These are phyloP conservation scores for Allacma fusca DNA, from an alignment of 2,888 invertebrate genomes.

Conservation along the genomic window DNA sequence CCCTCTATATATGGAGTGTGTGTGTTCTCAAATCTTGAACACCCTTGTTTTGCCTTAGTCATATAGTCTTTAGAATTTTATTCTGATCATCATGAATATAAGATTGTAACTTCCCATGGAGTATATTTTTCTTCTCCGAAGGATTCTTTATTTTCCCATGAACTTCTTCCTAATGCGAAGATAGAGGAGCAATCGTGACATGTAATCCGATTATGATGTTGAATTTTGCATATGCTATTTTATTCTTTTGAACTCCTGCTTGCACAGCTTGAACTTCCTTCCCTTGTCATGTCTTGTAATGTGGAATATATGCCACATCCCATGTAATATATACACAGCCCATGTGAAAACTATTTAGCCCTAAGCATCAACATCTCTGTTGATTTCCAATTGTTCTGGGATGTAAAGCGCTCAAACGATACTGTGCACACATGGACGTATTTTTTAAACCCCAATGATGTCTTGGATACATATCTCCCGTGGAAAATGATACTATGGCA, in stretches of 20 bases:
- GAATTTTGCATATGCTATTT: conserved; percentile 3
- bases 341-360: neutral
- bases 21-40: neutral
- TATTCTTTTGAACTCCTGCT: conserved; percentile 3
- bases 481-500: too few relatives aligned
- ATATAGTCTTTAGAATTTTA: neutral
- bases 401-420: neutral
- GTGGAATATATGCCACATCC: too few relatives aligned
- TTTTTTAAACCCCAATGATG: too few relatives aligned
- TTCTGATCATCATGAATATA: conserved; percentile 4
- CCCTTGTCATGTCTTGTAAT: neutral
- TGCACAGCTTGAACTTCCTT: conserved; percentile 9
- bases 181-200: neutral
- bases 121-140: neutral
- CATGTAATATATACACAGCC: too few relatives aligned
- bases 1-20: neutral
- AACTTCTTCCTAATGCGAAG: neutral
- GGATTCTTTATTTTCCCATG: neutral
- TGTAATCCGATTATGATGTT: conserved; percentile 9
- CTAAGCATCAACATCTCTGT: neutral
- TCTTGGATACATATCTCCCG: too few relatives aligned
- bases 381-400: neutral
- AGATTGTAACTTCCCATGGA: neutral
- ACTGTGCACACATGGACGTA: too few relatives aligned
- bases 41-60: neutral